Conservation (phyloP, 2,888 invertebrate genomes). For the Drosophila koepferae region DNA sequence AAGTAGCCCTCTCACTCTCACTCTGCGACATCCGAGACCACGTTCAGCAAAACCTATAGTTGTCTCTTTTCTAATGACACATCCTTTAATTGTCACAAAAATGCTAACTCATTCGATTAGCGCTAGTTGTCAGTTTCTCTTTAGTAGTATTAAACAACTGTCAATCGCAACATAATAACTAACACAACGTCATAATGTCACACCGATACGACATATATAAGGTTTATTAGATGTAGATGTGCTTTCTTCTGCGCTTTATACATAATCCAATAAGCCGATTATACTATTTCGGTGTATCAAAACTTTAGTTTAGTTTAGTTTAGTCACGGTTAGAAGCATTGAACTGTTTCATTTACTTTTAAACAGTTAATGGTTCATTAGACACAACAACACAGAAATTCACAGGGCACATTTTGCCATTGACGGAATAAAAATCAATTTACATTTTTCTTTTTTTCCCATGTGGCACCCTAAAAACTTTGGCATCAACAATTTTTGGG, state of each 20-base stretch:
- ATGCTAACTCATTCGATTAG: too few relatives aligned
- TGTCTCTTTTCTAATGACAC: too few relatives aligned
- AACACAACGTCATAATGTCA: too few relatives aligned
- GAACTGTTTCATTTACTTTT: constrained; percentile 18
- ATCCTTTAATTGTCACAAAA: too few relatives aligned
- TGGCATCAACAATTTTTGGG: constrained; percentile 47
- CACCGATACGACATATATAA: too few relatives aligned
- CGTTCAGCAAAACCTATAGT: too few relatives aligned
- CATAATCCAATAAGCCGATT: background rate
- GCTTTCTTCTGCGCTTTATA: background rate
- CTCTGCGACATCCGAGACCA: too few relatives aligned
- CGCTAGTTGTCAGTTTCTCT: too few relatives aligned
- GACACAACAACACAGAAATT: constrained; percentile 26
- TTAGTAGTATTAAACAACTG: too few relatives aligned
- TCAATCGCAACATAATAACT: too few relatives aligned
- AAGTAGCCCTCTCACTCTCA: too few relatives aligned
- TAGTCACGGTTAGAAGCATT: constrained; percentile 12
- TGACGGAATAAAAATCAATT: constrained; percentile 66
- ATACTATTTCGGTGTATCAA: background rate
- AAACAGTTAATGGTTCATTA: constrained; percentile 37
- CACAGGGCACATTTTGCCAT: constrained; percentile 15
- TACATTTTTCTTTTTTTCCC: constrained; percentile 48
- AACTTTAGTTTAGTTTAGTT: background rate
- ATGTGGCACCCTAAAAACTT: constrained; percentile 35
- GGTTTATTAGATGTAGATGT: too few relatives aligned